Conservation (phyloP, 2,888 invertebrate species). For the Oithona nana region DNA sequence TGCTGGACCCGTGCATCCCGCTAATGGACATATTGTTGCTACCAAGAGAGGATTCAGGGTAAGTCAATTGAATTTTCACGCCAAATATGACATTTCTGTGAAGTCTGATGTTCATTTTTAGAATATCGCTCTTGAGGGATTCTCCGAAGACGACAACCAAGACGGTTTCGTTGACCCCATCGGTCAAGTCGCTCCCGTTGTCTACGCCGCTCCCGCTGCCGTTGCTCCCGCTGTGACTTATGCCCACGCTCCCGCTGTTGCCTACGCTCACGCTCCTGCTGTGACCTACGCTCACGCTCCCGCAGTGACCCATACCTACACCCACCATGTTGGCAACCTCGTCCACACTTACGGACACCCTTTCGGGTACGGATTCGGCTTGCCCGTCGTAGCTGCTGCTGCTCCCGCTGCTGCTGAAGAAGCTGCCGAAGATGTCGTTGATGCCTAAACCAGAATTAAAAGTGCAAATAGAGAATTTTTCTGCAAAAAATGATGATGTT, state of each 20-base stretch:
- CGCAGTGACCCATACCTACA: background rate
- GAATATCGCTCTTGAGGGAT: background rate
- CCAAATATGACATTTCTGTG: too few relatives aligned
- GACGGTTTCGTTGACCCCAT: constrained; percentile 8
- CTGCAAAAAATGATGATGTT: background rate
- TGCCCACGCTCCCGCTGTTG: background rate
- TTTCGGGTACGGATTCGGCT: background rate
- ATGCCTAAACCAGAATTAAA: background rate
- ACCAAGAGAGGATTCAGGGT: background rate
- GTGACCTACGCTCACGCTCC: background rate
- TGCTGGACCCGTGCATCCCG: background rate
- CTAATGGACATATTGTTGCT: background rate
- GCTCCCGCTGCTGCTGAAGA: background rate
- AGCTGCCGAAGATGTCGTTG: background rate
- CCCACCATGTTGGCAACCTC: background rate
- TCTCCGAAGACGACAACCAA: constrained; percentile 6
- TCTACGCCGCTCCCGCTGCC: background rate
- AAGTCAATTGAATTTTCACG: too few relatives aligned
- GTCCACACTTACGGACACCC: background rate
- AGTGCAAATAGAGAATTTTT: background rate
- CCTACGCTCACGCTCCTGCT: background rate
- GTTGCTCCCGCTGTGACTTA: background rate
- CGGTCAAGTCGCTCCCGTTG: background rate
- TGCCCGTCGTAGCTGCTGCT: background rate
- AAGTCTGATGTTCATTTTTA: too few relatives aligned